Conservation (phyloP, 2,797 vertebrate genomes). For the Arnoldichthys spilopterus region DNA sequence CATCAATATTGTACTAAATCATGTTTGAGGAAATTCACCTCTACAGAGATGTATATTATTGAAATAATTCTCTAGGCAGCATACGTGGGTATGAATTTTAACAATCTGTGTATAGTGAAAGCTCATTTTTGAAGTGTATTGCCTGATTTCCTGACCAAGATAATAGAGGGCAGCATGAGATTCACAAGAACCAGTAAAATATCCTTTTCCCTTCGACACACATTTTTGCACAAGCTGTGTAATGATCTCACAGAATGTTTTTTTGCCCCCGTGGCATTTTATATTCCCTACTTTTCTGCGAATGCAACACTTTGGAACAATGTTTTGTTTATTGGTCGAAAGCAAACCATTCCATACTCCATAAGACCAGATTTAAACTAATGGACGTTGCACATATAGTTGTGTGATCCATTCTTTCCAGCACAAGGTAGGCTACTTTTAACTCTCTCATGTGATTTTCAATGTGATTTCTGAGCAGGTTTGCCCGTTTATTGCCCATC, state of each 20-base stretch:
- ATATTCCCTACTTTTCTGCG: conserved; percentile 31
- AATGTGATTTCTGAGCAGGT: background rate
- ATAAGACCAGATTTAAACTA: conserved; percentile 41
- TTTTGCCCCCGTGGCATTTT: conserved; percentile 21
- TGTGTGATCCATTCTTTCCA: conserved; percentile 30
- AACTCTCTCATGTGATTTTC: background rate
- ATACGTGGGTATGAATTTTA: conserved; percentile 76
- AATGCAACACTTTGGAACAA: conserved; percentile 3
- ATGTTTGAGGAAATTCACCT: conserved; percentile 76
- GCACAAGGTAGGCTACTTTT: conserved; percentile 4
- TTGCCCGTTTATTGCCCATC: background rate
- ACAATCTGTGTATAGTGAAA: conserved; percentile 86
- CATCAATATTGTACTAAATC: conserved; percentile 87
- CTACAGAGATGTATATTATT: conserved; percentile 81
- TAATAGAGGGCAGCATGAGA: conserved; percentile 74
- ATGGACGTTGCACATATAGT: conserved; percentile 35
- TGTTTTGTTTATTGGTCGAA: conserved; percentile 40
- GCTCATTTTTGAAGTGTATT: conserved; percentile 81
- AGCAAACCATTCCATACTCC: conserved; percentile 55
- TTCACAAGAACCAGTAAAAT: conserved; percentile 61
- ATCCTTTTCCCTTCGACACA: conserved; percentile 56
- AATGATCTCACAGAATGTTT: conserved; percentile 34
- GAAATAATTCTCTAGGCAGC: conserved; percentile 77
- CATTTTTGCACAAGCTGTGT: conserved; percentile 54
- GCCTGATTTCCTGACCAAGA: conserved; percentile 69